Evolutionary conservation across 2,888 invertebrate genomes (phyloP), one percentile per base, ranked within the genome.

Genomic region (Eupithecia inturbata): DNA sequence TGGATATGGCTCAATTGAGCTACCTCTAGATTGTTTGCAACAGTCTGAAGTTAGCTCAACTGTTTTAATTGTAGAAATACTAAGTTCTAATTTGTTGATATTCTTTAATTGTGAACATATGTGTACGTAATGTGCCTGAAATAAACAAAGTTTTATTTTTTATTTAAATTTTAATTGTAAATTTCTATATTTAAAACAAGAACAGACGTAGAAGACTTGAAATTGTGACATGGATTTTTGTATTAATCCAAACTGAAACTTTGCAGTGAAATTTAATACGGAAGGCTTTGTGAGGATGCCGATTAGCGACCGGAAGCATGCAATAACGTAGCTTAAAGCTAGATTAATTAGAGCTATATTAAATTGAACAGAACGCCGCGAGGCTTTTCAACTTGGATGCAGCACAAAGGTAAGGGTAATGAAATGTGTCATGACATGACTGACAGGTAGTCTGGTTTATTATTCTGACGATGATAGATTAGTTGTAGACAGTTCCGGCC

Each of bases 231-330:
- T 72, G 72, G 75, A 49, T 67, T 75, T 79, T 76, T 57, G 68
- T 78, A 80, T 79, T 80, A 79, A 78, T 79, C 80, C 79, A 71
- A 71, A 72, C 45, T 45, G n/a, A 66, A 36, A 33, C 66, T 39
- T 41, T 16, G 22, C 26, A 66, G 39, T 41, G 39, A 66, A 39
- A 39, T 66, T 66, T 22, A 66, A 66, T 64, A 36, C 22, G 39
- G 68, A 57, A 77, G 75, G 72, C 73, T 77, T 80, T 76, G 71
- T 53, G 63, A 69, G 68, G 73, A 73, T 79, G 70, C 72, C 70
- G 74, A 75, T 78, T 78, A 76, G 74, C 69, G 70, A 67, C 72
- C 70, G 67, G 69, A 76, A 67, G 70, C 70, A 67, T 66, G 74
- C 74, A 74, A 77, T 74, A 77, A 77, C 70, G 77, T 70, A 71